Percentiles rank a stretch among this genome's conserved stretches.
phyloP scores from a whole-genome alignment of 92 coral and sea anemone species.

The Palythoa heliodiscus region DNA sequence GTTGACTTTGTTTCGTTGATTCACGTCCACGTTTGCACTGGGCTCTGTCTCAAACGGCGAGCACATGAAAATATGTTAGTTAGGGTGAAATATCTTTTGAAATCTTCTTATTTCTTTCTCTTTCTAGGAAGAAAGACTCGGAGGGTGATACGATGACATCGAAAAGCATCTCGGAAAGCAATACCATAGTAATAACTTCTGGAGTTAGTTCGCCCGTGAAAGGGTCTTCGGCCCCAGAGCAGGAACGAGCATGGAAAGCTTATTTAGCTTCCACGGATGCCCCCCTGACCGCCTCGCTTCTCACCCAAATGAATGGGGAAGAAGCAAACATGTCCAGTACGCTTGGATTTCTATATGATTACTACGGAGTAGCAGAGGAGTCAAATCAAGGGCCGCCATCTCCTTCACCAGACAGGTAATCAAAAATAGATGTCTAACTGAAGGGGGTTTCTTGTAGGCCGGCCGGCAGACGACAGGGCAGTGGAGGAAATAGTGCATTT shows the following conservation, averaged over 20 bases:
- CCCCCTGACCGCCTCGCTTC: conserved; percentile 82
- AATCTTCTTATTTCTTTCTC: too few species aligned
- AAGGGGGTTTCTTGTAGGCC: not conserved
- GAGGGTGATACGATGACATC: conserved; percentile 69
- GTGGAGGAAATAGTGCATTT: not conserved
- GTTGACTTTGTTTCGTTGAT: conserved; percentile 25
- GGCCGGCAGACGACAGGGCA: not conserved
- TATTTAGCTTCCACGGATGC: conserved; percentile 93
- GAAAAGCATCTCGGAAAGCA: conserved; percentile 68
- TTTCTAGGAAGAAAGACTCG: conserved; percentile 66
- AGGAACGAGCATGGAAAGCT: conserved; percentile 92
- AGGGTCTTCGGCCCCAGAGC: conserved; percentile 57
- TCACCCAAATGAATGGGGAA: conserved; percentile 94
- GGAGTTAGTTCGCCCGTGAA: conserved; percentile 59
- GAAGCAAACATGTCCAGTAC: conserved; percentile 93
- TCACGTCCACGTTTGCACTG: not conserved
- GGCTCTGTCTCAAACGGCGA: not conserved
- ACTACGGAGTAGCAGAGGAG: conserved; percentile 93
- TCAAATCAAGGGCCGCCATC: conserved; percentile 91
- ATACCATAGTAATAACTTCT: conserved; percentile 68
- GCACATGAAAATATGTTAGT: not conserved
- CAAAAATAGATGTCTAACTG: not conserved
- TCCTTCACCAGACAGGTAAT: conserved; percentile 84
- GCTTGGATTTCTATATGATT: conserved; percentile 94
- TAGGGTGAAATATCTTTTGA: not conserved